Percentiles rank a stretch among this genome's conserved stretches.
Evolutionary conservation across 2,888 invertebrate genomes (phyloP).

Genomic region (Vandiemenella viatica): DNA sequence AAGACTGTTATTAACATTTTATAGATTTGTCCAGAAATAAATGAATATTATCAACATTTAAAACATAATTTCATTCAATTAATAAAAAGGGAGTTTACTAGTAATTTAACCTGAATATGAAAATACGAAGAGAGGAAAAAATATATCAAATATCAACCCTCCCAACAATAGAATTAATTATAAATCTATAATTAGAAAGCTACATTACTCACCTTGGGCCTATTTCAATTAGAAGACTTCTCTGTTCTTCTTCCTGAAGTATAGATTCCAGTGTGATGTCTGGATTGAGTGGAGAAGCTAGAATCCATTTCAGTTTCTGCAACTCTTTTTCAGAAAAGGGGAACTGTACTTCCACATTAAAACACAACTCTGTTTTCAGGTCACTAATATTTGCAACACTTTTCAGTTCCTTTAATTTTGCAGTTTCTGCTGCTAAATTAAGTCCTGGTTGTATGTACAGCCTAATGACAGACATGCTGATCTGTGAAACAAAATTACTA

Average conservation of each 20-base stretch:
- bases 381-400: conserved; percentile 26
- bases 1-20: no score
- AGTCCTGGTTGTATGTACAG: conserved; percentile 24
- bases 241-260: conserved; percentile 29
- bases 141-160: no score
- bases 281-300: conserved; percentile 52
- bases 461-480: conserved; percentile 18
- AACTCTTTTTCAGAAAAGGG: conserved; percentile 43
- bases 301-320: conserved; percentile 57
- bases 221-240: conserved; percentile 57
- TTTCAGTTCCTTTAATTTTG: conserved; percentile 20
- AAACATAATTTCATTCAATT: no score
- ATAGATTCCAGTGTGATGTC: conserved; percentile 39
- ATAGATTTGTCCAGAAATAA: no score
- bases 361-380: conserved; percentile 62
- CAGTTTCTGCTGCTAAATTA: conserved; percentile 19
- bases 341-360: conserved; percentile 52
- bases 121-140: no score
- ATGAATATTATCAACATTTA: no score
- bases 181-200: no score
- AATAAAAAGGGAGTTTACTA: no score
- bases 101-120: no score
- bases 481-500: not conserved
- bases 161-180: no score
- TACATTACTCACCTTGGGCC: conserved; percentile 57